phyloP scores from a whole-genome alignment of 2,888 invertebrate species.

The Morpho deidamia region DNA sequence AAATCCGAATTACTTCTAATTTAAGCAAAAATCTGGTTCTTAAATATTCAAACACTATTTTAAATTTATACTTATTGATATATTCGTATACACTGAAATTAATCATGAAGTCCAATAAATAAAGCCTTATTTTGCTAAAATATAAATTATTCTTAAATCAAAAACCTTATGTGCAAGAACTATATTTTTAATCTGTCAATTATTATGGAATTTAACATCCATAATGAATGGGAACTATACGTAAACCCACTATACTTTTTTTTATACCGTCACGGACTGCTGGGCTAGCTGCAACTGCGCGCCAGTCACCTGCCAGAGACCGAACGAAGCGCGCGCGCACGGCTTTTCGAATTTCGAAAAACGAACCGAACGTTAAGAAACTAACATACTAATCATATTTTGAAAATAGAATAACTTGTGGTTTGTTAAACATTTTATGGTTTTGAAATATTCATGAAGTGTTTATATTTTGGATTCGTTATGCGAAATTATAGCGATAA shows the following conservation, averaged over 20 bases:
- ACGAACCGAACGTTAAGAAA: conserved; percentile 47
- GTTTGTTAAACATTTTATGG: conserved; percentile 37
- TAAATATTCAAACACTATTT: no score
- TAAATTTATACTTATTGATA: no score
- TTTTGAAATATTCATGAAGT: conserved; percentile 33
- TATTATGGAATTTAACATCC: conserved; percentile 15
- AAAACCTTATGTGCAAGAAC: no score
- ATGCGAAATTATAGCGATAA: conserved; percentile 44
- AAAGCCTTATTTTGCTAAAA: no score
- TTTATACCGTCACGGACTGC: conserved; percentile 50
- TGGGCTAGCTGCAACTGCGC: conserved; percentile 35
- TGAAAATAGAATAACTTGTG: conserved; percentile 38
- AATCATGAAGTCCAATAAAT: no score
- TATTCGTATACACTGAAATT: no score
- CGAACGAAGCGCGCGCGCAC: conserved; percentile 58
- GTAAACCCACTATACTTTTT: conserved; percentile 51
- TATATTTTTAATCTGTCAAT: conserved; percentile 6
- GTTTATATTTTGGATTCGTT: conserved; percentile 50
- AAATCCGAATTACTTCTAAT: no score
- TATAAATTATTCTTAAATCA: no score
- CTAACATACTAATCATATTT: conserved; percentile 46
- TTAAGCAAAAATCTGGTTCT: no score
- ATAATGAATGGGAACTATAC: conserved; percentile 24
- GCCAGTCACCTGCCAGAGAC: conserved; percentile 71
- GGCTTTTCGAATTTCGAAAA: conserved; percentile 35